Base-by-base conservation (phyloP, 2,888 invertebrate genomes). In the Acleris cristana region DNA sequence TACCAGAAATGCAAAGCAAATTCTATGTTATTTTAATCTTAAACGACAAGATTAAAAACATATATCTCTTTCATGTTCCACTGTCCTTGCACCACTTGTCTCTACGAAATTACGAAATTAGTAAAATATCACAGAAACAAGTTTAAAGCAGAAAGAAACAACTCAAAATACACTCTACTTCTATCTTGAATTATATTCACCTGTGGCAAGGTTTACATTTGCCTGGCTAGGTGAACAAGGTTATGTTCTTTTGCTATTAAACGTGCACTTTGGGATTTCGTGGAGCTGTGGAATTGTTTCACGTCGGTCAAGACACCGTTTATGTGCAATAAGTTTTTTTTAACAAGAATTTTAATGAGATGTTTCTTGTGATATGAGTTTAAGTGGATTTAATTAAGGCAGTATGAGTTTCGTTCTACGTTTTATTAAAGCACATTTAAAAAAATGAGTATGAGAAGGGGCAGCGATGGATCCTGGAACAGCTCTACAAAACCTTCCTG, bases 221-320 rank as follows among this genome's bases (percentile, higher is more conserved):
- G 40, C 12, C 0, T 14, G 14, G 40, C 40, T 40, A 40, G 14
- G 40, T 40, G 40, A 3, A 40, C 14, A 14, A 40, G 1, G 14
- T 3, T 14, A 14, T 4, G 2, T 40, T 40, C 40, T 40, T 40
- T 40, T 40, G 3, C 12, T 14, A 40, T 40, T 10, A 34, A 10
- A 34, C 34, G 10, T 10, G 34, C 34, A 53, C 68, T 62, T 70
- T 58, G 54, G 54, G 53, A 76, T 72, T 69, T 66, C 71, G 69
- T 63, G 68, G 73, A 76, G 73, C 69, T 69, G 71, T 71, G 79
- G 76, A 82, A 80, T 78, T 73, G 69, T 76, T 76, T 70, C 70
- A 71, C 74, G 69, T 72, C 62, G 79, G 79, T 82, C 78, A 80
- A 77, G 69, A 78, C 62, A 74, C 74, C 78, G 69, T 75, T 79